Evolutionary conservation across 2,888 invertebrate species (phyloP), one percentile per base, ranked within the genome.

Genomic region (Meiosimyza decipiens): DNA sequence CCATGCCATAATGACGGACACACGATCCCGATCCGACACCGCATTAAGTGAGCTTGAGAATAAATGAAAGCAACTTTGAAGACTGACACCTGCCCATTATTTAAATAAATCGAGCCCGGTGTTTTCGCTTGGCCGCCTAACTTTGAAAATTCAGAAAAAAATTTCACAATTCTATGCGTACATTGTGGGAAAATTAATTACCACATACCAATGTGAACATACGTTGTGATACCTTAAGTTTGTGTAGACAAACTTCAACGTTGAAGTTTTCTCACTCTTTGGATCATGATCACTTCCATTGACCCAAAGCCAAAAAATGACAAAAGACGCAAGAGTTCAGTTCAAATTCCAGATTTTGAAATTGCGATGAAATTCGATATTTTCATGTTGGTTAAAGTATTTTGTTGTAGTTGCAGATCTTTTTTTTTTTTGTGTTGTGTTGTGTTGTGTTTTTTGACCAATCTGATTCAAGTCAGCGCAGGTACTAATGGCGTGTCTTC

Each of bases 331-430:
- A 40, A 50, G 9, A 64, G 62, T 62, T 62, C 62, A 62, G 40
- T 40, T 40, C 15, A 54, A 54, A 16, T 54, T 54, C n/a, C 54
- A 54, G 16, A 7, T 2, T 54, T 28, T 28, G 28, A 28, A 28
- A 28, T 15, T 18, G 62, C 16, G 60, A 13, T 72, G 77, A 76
- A 77, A 77, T 76, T 75, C 74, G 76, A 77, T 77, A 76, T 76
- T 75, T 77, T 75, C 75, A 76, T 76, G 77, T 76, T 77, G 77
- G 77, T 73, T 76, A 74, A 75, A 75, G 76, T 76, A 73, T 77
- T 77, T 76, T 77, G 77, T 54, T 70, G 63, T 67, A 47, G 47
- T n/a, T 28, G 40, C 40, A 40, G 15, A 40, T 15, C n/a, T 66
- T 47, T 40, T 16, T n/a, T 47, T 18, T 16, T 6, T n/a, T n/a